Evolutionary conservation across 2,888 invertebrate genomes (phyloP).

Genomic region (Clistopyga incitator): DNA sequence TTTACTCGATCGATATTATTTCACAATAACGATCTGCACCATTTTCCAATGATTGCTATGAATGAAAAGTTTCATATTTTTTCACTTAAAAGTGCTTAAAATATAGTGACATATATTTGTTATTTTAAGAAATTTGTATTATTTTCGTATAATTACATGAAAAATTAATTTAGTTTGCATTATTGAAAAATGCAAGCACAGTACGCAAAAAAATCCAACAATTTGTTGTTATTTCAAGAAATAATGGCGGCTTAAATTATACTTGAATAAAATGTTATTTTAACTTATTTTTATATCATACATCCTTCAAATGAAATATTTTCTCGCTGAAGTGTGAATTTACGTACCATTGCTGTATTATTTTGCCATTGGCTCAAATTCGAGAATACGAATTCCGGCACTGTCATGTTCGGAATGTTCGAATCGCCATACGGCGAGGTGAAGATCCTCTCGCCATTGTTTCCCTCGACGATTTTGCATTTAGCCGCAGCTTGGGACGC

Average conservation of each 20-base stretch:
- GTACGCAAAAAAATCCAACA: background rate
- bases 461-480: slow-evolving; percentile 70
- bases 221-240: background rate
- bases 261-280: no score
- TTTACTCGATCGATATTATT: no score
- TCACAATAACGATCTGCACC: no score
- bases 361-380: slow-evolving; percentile 69
- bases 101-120: no score
- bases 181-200: no score
- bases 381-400: slow-evolving; percentile 78
- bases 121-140: no score
- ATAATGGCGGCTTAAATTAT: background rate
- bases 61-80: no score
- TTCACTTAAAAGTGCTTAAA: no score
- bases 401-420: slow-evolving; percentile 66
- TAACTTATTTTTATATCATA: no score
- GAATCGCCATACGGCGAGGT: slow-evolving; percentile 70
- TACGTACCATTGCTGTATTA: slow-evolving; percentile 77
- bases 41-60: no score
- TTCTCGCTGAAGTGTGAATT: background rate
- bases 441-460: slow-evolving; percentile 78
- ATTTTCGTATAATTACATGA: background rate
- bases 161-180: background rate
- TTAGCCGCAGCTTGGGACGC: slow-evolving; percentile 67
- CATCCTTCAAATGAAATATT: background rate